Base-by-base conservation (phyloP, 2,113 vertebrate genomes). In the Rhineura floridana region DNA sequence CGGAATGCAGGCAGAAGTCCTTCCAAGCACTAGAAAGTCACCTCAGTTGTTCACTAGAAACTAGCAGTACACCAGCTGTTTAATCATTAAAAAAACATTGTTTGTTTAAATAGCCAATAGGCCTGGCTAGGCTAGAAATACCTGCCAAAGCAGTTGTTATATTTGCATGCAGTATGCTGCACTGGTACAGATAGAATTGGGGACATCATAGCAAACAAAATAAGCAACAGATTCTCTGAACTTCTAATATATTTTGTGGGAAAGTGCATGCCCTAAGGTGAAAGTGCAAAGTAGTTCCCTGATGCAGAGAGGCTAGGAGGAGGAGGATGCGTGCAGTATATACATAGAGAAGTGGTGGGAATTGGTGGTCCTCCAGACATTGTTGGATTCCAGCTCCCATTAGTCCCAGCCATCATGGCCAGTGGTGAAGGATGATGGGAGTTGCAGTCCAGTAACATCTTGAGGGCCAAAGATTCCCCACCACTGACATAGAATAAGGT, bases 41-140 rank as follows among this genome's bases (percentile, higher is more conserved):
- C n/a, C n/a, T n/a, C n/a, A 12, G 6, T 55, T 55, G 13, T 9
- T 79, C 33, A 79, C 30, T 30, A n/a, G 12, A 19, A 17, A 13
- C 13, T 36, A 33, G 6, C 3, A 17, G 17, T 9, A 84, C 70
- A 85, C 12, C 0, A 0, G 70, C 17, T 8, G 42, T 11, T 30
- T 8, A 36, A 28, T 76, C 42, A 46, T 10, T 7, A 13, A 46
- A n/a, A 52, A 52, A 52, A 4, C 17, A 44, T n/a, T 0, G 0
- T 76, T 48, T 84, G 7, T 79, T 19, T 17, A 12, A 11, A 59
- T 70, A 42, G 63, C 77, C 62, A 89, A 33, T 12, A 42, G 36
- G n/a, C n/a, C n/a, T n/a, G n/a, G 10, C 0, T 39, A 0, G 1
- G 44, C 46, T 48, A 67, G 52, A 90, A 87, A 87, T 13, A 17